These are phyloP conservation scores for Drosophila neonasuta DNA, from an alignment of 2,888 invertebrate species.

Conservation along the genomic window DNA sequence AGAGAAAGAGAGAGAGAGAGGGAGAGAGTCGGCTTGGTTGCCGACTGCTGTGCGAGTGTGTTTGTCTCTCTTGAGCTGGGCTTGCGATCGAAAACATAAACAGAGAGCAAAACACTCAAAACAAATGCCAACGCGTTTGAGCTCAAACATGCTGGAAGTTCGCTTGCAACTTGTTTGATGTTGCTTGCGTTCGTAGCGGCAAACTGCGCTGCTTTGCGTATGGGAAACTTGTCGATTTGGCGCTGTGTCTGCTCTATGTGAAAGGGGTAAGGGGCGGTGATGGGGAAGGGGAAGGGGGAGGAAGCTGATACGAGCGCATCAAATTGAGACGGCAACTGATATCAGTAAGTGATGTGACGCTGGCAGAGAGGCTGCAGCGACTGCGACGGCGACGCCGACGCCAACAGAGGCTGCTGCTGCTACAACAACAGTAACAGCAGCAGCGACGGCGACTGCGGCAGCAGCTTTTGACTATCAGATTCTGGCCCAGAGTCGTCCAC, in stretches of 20 bases:
- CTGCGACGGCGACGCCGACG: constrained; percentile 4
- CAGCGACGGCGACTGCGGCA: neutral
- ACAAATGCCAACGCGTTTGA: constrained; percentile 34
- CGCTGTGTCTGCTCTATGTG: constrained; percentile 26
- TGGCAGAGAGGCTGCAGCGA: constrained; percentile 18
- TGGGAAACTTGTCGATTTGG: constrained; percentile 58
- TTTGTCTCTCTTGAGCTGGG: constrained; percentile 53
- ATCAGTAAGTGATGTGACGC: constrained; percentile 25
- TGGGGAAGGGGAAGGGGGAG: neutral
- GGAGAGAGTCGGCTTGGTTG: neutral
- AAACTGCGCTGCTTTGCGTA: constrained; percentile 29
- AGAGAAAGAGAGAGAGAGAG: neutral
- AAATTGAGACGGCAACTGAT: constrained; percentile 39
- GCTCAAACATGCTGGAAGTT: constrained; percentile 60
- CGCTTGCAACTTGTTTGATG: constrained; percentile 30
- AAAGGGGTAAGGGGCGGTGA: neutral
- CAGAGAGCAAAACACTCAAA: constrained; percentile 56
- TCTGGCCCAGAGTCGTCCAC: constrained; percentile 47
- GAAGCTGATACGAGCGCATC: constrained; percentile 52
- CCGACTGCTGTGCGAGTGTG: neutral
- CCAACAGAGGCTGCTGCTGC: neutral
- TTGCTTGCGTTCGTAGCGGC: constrained; percentile 30
- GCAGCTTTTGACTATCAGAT: constrained; percentile 58
- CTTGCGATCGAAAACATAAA: constrained; percentile 49
- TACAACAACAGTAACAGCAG: constrained; percentile 5